These are phyloP conservation scores for Coregonus clupeaformis DNA, from an alignment of 2,113 vertebrate genomes.

Conservation along the genomic window DNA sequence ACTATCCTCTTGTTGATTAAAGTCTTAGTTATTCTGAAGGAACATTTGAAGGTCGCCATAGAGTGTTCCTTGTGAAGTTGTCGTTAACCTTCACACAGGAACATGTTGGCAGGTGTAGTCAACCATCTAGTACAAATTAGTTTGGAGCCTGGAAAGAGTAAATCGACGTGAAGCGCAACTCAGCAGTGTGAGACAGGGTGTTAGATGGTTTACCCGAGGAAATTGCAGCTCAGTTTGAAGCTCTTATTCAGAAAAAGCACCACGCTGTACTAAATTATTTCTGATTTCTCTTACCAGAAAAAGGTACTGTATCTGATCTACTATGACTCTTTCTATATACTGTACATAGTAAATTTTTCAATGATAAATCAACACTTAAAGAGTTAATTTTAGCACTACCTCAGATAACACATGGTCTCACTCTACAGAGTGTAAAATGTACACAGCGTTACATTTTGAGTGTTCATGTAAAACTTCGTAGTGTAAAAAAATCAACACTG, in stretches of 20 bases:
- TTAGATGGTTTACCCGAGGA: not conserved
- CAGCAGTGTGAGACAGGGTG: not conserved
- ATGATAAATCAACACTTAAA: too few relatives aligned
- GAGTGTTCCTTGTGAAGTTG: not conserved
- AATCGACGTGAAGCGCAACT: not conserved
- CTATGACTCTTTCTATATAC: too few relatives aligned
- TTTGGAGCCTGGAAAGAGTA: conserved; percentile 13
- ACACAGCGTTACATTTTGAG: too few relatives aligned
- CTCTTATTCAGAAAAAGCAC: not conserved
- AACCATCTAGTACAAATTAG: conserved; percentile 27
- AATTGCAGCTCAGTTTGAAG: not conserved
- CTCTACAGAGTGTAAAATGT: too few relatives aligned
- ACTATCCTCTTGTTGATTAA: not conserved
- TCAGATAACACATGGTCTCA: too few relatives aligned
- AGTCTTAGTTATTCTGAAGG: not conserved
- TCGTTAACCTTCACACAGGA: not conserved
- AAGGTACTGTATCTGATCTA: too few relatives aligned
- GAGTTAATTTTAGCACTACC: too few relatives aligned
- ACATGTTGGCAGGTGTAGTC: conserved; percentile 10
- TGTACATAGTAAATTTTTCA: too few relatives aligned
- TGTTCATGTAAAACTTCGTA: too few relatives aligned
- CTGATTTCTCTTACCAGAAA: not conserved
- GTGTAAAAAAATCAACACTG: too few relatives aligned
- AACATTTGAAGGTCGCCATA: too few relatives aligned
- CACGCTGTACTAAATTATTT: not conserved